Conservation (phyloP, 2,113 vertebrate genomes). For the Melospiza melodia region DNA sequence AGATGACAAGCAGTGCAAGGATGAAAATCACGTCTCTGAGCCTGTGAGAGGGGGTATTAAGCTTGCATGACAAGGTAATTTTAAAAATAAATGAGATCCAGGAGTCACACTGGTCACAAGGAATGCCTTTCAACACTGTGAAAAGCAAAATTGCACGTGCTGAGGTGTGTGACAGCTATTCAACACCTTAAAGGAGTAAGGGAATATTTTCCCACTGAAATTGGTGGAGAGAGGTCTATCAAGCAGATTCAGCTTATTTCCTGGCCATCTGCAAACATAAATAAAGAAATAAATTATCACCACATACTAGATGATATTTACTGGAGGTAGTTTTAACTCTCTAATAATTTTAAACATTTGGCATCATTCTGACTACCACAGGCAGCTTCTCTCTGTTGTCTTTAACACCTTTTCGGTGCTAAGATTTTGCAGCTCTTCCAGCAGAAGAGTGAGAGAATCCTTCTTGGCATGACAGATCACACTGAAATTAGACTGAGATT, state of each 20-base stretch:
- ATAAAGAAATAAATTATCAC: background rate
- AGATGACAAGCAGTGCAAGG: background rate
- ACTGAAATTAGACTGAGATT: background rate
- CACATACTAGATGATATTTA: rapidly evolving
- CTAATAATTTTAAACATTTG: background rate
- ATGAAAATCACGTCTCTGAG: background rate
- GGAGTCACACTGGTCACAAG: background rate
- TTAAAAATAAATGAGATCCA: background rate
- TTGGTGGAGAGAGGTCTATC: background rate
- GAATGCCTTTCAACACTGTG: background rate
- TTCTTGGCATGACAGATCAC: background rate
- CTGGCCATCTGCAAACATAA: background rate
- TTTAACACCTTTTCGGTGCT: background rate
- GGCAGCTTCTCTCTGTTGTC: background rate
- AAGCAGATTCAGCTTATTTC: background rate
- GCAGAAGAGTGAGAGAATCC: background rate
- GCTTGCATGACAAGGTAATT: background rate
- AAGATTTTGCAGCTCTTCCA: background rate
- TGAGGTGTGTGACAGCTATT: background rate
- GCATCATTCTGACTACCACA: background rate
- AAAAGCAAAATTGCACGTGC: background rate
- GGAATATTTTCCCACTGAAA: background rate
- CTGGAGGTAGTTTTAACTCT: background rate
- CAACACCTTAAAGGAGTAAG: background rate
- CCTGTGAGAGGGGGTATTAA: background rate